phyloP scores from a whole-genome alignment of 1,140 invertebrate species.

The Onthophagus taurus region DNA sequence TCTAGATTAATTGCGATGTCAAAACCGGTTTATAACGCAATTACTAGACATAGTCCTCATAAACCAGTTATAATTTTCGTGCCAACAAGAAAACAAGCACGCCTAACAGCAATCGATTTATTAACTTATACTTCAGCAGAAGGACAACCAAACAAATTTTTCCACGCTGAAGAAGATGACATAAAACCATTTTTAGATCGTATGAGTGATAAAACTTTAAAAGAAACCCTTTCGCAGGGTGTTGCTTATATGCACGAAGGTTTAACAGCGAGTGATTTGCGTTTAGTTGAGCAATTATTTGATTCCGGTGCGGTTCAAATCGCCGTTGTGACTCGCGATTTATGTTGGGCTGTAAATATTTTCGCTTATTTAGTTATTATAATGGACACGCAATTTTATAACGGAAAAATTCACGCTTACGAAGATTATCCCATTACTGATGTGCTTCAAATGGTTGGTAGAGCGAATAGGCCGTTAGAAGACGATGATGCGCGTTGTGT shows the following conservation, averaged over 20 bases:
- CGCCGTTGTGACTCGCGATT: constrained; percentile 78
- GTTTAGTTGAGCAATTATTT: constrained; percentile 87
- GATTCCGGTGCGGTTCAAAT: constrained; percentile 90
- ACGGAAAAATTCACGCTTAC: constrained; percentile 87
- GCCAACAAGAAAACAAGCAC: constrained; percentile 85
- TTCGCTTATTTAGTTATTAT: constrained; percentile 88
- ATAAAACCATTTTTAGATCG: constrained; percentile 80
- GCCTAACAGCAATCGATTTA: constrained; percentile 90
- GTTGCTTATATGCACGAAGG: constrained; percentile 98
- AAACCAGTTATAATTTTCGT: constrained; percentile 96
- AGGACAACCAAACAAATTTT: constrained; percentile 71
- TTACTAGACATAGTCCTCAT: constrained; percentile 75
- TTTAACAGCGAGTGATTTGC: constrained; percentile 68
- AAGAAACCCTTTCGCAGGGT: constrained; percentile 82
- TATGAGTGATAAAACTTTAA: constrained; percentile 79
- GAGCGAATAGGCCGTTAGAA: constrained; percentile 78
- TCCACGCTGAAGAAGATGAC: constrained; percentile 79
- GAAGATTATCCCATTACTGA: constrained; percentile 98
- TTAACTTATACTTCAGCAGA: constrained; percentile 89
- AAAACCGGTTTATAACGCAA: constrained; percentile 92
- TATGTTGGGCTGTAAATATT: constrained; percentile 88
- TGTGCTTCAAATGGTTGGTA: constrained; percentile 94
- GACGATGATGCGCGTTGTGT: constrained; percentile 96
- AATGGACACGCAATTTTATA: constrained; percentile 97
- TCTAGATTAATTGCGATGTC: constrained; percentile 94